Percentiles rank a stretch among this genome's conserved stretches.
These are phyloP conservation scores for Lysandra bellargus DNA, from an alignment of 2,888 invertebrate genomes.

Conservation along the genomic window DNA sequence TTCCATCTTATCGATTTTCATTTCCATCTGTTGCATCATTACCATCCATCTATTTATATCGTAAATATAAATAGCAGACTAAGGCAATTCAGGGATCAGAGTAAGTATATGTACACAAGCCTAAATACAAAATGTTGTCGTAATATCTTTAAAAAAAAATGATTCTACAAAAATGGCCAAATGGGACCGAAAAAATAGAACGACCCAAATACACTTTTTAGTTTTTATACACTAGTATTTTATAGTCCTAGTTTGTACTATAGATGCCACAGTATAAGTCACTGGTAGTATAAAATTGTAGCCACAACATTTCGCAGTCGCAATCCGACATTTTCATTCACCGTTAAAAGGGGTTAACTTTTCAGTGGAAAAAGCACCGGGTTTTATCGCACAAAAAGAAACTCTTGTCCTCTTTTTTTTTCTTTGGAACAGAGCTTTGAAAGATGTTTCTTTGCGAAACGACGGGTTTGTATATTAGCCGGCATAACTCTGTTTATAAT, in stretches of 20 bases:
- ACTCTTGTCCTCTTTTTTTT: conserved; percentile 35
- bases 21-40: no score
- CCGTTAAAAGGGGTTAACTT: conserved; percentile 33
- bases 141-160: no score
- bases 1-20: no score
- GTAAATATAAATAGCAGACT: no score
- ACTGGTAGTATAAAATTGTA: conserved; percentile 13
- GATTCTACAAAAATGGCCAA: no score
- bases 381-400: conserved; percentile 33
- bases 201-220: no score
- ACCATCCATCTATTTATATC: no score
- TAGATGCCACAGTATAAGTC: neutral
- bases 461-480: conserved; percentile 28
- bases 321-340: conserved; percentile 32
- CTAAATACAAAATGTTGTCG: no score
- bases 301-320: conserved; percentile 21
- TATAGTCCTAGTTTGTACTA: no score
- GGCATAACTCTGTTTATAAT: conserved; percentile 5
- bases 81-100: no score
- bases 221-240: neutral
- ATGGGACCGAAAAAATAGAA: no score
- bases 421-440: conserved; percentile 33
- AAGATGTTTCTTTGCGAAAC: conserved; percentile 32
- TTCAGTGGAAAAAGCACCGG: conserved; percentile 34
- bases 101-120: no score